Conservation (phyloP, 2,888 invertebrate species). For the Eulithis prunata region DNA sequence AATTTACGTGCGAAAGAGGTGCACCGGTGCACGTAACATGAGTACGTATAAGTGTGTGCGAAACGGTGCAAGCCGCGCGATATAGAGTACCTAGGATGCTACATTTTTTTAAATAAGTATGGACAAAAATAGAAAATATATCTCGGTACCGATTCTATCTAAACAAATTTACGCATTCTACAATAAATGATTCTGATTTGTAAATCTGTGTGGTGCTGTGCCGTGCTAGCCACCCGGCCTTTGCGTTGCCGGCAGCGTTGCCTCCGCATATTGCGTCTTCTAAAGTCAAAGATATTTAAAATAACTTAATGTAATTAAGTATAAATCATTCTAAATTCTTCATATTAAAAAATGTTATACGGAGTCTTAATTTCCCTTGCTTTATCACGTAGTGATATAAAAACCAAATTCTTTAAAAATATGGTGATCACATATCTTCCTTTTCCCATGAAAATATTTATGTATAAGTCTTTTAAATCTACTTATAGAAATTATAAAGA, state of each 20-base stretch:
- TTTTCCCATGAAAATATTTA: constrained; percentile 54
- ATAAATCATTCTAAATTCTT: constrained; percentile 66
- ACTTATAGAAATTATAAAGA: constrained; percentile 12
- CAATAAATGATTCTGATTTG: no score
- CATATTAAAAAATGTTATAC: constrained; percentile 50
- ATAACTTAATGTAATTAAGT: constrained; percentile 75
- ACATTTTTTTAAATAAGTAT: no score
- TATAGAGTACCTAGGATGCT: no score
- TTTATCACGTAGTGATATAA: constrained; percentile 70
- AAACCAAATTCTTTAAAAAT: constrained; percentile 51
- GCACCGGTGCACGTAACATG: no score
- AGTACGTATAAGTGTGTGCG: no score
- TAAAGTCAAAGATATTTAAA: constrained; percentile 33
- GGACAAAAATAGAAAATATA: no score
- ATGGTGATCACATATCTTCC: constrained; percentile 74
- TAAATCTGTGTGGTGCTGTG: constrained; percentile 19
- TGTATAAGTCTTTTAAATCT: constrained; percentile 15
- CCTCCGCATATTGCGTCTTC: constrained; percentile 32
- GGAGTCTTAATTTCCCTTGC: constrained; percentile 50
- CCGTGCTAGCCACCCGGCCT: constrained; percentile 25
- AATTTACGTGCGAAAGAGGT: no score
- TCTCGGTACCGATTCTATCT: no score
- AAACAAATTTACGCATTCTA: no score
- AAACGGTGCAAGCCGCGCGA: no score
- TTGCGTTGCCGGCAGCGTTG: constrained; percentile 19